These are phyloP conservation scores for Zelostemma sp. DNA, from an alignment of 1,140 invertebrate species.

Conservation along the genomic window DNA sequence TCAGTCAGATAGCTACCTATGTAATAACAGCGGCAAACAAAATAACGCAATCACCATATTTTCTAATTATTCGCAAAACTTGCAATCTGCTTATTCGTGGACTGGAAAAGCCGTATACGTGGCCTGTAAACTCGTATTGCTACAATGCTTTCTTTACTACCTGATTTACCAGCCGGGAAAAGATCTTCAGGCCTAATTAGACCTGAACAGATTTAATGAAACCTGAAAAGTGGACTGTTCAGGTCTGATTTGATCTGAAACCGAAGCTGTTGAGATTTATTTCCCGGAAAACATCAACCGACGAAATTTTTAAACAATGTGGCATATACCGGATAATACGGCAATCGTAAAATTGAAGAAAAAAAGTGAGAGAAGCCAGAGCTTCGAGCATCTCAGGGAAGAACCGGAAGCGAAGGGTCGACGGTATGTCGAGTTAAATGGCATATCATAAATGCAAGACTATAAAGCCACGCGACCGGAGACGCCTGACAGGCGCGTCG, in stretches of 20 bases:
- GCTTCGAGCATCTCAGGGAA: slow-evolving; percentile 22
- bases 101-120: too few relatives aligned
- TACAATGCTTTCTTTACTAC: too few relatives aligned
- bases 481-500: slow-evolving; percentile 64
- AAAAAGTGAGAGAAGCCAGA: neutral
- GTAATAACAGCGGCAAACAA: neutral
- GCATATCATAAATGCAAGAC: slow-evolving; percentile 55
- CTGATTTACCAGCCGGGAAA: too few relatives aligned
- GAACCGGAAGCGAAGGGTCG: slow-evolving; percentile 35
- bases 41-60: slow-evolving; percentile 6
- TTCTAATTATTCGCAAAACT: neutral
- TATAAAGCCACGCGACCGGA: slow-evolving; percentile 68
- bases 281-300: too few relatives aligned
- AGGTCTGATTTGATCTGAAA: too few relatives aligned
- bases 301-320: too few relatives aligned
- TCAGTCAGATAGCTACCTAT: slow-evolving; percentile 27
- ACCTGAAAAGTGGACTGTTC: too few relatives aligned
- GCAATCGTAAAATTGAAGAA: neutral
- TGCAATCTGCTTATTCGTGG: too few relatives aligned
- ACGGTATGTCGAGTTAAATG: slow-evolving; percentile 51
- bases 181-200: too few relatives aligned
- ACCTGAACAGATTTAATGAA: too few relatives aligned
- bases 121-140: too few relatives aligned
- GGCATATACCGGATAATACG: neutral
- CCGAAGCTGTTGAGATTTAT: too few relatives aligned